Conservation (phyloP, 2,113 vertebrate species). For the Indicator indicator region DNA sequence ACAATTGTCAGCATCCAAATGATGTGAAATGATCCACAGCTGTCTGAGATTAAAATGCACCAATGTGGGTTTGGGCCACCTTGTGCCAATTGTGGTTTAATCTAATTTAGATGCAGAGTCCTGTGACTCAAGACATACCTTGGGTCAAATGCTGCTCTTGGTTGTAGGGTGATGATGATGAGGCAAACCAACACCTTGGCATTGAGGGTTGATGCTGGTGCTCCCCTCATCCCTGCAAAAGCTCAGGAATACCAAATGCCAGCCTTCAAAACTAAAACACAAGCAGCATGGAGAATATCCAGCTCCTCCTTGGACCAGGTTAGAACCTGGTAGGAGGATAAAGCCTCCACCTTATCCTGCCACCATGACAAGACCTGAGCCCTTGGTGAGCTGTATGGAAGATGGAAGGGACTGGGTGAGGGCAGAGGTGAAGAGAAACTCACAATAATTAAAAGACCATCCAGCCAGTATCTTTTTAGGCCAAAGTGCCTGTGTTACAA, state of each 20-base stretch:
- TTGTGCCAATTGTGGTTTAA: too few relatives aligned
- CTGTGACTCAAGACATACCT: neutral
- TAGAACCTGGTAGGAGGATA: neutral
- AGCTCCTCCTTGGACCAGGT: neutral
- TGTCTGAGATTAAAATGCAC: neutral
- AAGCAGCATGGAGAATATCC: accelerated
- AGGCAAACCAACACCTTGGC: neutral
- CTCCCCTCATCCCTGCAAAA: neutral
- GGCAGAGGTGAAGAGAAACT: neutral
- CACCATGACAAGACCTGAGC: accelerated
- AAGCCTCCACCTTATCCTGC: neutral
- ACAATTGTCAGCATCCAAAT: neutral
- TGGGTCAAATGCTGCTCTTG: neutral
- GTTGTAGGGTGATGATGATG: too few relatives aligned
- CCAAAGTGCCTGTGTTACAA: neutral
- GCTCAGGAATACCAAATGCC: neutral
- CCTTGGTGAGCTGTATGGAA: neutral
- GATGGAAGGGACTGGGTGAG: neutral
- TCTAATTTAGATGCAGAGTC: neutral
- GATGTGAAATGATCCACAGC: neutral
- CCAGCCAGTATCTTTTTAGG: neutral
- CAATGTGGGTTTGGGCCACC: too few relatives aligned
- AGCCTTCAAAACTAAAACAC: neutral
- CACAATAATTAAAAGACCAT: neutral
- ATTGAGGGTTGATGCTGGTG: neutral